Base-by-base conservation (phyloP, 2,113 vertebrate genomes). In the Scytalopus superciliaris region DNA sequence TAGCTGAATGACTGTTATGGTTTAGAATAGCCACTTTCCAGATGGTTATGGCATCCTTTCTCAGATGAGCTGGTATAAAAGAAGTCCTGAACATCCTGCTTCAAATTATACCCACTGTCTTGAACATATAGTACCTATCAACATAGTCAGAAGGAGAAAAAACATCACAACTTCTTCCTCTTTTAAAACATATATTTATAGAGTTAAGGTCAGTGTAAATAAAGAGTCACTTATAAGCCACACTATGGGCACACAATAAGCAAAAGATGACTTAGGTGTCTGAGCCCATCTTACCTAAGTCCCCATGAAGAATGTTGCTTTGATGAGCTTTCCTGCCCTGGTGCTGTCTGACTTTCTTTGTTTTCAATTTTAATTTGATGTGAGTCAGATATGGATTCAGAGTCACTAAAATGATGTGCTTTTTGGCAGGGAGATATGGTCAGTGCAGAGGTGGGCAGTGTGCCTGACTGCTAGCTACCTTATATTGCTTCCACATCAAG, bases 181-280 rank as follows among this genome's bases (percentile, higher is more conserved):
- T 87, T 75, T 80, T n/a, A 62, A 84, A 79, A 67, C 7, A 52
- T 10, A 2, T 30, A 66, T 31, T 22, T 9, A 0, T 56, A 75
- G 37, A 10, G 4, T 57, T 76, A 73, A 35, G 2, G 3, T n/a
- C 45, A 53, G 21, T 40, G 33, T 37, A 55, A 79, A 86, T 64
- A 55, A 81, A 33, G 15, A 53, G 13, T 35, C 11, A 4, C 25
- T 86, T 69, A 25, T 25, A 62, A 75, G 33, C 7, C 24, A 12
- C 10, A 6, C 19, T 67, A 6, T 47, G 3, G 14, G 3, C 22
- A 56, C 22, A 24, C 0, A 2, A 11, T 44, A 80, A 72, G 6
- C 18, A 63, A 76, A 28, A 12, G 19, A 14, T 15, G 24, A 67
- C 8, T 57, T 39, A 42, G 4, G 3, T 44, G 9, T 63, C 30